Conservation (phyloP, 1,140 invertebrate genomes). For the Magallana gigas region DNA sequence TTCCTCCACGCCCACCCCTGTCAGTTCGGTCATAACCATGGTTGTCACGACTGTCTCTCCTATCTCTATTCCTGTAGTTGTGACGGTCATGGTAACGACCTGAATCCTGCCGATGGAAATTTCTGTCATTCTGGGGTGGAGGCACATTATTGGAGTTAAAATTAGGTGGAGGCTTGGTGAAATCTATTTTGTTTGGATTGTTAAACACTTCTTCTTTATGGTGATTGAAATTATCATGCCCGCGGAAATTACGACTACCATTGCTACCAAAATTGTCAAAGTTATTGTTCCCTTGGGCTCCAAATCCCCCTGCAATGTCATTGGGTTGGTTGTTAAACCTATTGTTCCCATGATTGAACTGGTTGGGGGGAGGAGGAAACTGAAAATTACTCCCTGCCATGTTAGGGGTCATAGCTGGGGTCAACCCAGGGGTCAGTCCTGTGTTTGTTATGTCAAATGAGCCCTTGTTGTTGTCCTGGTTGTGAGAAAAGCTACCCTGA, state of each 20-base stretch:
- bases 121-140: slow-evolving; percentile 4
- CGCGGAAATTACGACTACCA: neutral
- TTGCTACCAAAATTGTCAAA: neutral
- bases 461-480: slow-evolving; percentile 39
- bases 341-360: slow-evolving; percentile 32
- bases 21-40: slow-evolving; percentile 42
- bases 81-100: slow-evolving; percentile 45
- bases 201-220: slow-evolving; percentile 19
- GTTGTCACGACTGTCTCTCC: slow-evolving; percentile 35
- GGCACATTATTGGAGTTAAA: slow-evolving; percentile 41
- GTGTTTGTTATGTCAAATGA: slow-evolving; percentile 56
- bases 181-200: slow-evolving; percentile 6
- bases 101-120: slow-evolving; percentile 41
- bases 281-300: slow-evolving; percentile 17
- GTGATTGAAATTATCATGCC: slow-evolving; percentile 3
- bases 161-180: slow-evolving; percentile 41
- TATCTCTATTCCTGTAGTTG: slow-evolving; percentile 55
- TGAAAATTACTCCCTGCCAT: slow-evolving; percentile 42
- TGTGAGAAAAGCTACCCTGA: slow-evolving; percentile 47
- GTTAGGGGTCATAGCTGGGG: slow-evolving; percentile 45
- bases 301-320: slow-evolving; percentile 13
- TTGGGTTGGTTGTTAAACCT: slow-evolving; percentile 27
- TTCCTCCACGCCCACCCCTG: slow-evolving; percentile 28
- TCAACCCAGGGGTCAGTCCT: slow-evolving; percentile 53
- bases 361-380: slow-evolving; percentile 10